Conservation (phyloP, 2,888 invertebrate species). For the Athetis lepigone region DNA sequence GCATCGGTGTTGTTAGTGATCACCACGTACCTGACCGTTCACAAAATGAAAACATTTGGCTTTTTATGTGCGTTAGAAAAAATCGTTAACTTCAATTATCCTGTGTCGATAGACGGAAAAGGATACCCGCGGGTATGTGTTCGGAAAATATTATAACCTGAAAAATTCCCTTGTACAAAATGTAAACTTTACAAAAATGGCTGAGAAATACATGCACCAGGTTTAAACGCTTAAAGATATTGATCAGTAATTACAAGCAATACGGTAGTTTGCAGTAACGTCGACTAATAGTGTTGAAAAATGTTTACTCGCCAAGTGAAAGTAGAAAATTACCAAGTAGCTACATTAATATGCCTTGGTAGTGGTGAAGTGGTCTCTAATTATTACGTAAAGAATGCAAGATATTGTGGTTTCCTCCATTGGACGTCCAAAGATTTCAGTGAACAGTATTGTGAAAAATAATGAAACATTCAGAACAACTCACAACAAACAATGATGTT, state of each 20-base stretch:
- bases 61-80: conserved; percentile 68
- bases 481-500: conserved; percentile 27
- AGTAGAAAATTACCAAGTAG: conserved; percentile 66
- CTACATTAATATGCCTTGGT: conserved; percentile 38
- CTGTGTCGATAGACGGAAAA: conserved; percentile 66
- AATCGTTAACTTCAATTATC: conserved; percentile 73
- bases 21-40: conserved; percentile 62
- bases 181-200: conserved; percentile 11
- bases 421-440: conserved; percentile 60
- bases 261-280: conserved; percentile 51
- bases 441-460: conserved; percentile 36
- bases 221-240: conserved; percentile 41
- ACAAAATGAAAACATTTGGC: conserved; percentile 70
- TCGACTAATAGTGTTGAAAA: conserved; percentile 58
- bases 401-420: conserved; percentile 70
- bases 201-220: conserved; percentile 55
- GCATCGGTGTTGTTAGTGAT: conserved; percentile 69
- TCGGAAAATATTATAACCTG: conserved; percentile 1
- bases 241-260: conserved; percentile 54
- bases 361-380: conserved; percentile 41
- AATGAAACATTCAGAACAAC: background rate
- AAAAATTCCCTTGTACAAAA: background rate
- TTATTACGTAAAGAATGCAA: conserved; percentile 68
- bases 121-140: conserved; percentile 68
- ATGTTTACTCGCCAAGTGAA: conserved; percentile 69